Conservation (phyloP, 2,797 vertebrate genomes). For the Moxostoma hubbsi region DNA sequence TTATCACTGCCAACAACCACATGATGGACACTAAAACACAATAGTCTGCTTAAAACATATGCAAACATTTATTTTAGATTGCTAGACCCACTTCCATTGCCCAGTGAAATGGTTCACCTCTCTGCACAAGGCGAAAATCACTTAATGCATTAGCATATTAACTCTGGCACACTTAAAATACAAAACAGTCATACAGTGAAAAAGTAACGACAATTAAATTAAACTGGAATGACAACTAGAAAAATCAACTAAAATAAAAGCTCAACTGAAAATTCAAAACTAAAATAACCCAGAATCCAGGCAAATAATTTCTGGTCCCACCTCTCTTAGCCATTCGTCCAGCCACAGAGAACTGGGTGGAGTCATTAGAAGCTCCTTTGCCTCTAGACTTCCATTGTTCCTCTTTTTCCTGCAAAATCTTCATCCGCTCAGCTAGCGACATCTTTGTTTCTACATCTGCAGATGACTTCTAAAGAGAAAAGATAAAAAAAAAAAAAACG, state of each 20-base stretch:
- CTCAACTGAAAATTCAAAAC: no score
- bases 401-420: slow-evolving; percentile 80
- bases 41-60: neutral
- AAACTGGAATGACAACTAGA: no score
- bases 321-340: slow-evolving; percentile 83
- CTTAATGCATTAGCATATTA: no score
- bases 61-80: no score
- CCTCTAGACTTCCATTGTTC: slow-evolving; percentile 81
- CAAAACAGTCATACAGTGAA: no score
- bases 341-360: slow-evolving; percentile 81
- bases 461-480: slow-evolving; percentile 68
- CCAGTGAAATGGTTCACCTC: no score
- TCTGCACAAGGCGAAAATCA: no score
- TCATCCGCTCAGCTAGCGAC: slow-evolving; percentile 78
- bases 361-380: slow-evolving; percentile 83
- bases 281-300: neutral
- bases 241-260: no score
- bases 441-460: slow-evolving; percentile 72
- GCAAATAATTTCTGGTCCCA: slow-evolving; percentile 38
- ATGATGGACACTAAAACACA: neutral
- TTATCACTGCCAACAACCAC: slow-evolving; percentile 1
- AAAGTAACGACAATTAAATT: no score
- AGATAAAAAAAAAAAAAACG: neutral
- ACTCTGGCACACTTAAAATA: no score
- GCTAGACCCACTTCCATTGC: no score